phyloP scores from a whole-genome alignment of 2,888 invertebrate genomes.

The Leistus spinibarbis region DNA sequence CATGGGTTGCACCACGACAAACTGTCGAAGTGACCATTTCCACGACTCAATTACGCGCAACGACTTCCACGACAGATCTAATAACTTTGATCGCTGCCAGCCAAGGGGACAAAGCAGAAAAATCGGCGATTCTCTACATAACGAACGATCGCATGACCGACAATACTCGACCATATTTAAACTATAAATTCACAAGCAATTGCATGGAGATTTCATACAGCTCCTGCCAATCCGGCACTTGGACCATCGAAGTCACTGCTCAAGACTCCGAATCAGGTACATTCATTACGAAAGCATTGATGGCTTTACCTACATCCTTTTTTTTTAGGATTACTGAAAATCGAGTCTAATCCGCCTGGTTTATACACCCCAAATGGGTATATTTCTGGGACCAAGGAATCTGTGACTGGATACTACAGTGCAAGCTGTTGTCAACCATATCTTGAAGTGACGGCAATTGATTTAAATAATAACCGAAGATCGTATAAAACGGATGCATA shows the following conservation, averaged over 20 bases:
- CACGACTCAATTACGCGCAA: neutral
- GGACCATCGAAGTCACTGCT: constrained; percentile 72
- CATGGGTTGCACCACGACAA: constrained; percentile 17
- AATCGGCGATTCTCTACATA: constrained; percentile 57
- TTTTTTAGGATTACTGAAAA: constrained; percentile 62
- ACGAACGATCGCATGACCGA: constrained; percentile 47
- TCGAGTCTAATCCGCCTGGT: constrained; percentile 66
- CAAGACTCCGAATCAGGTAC: constrained; percentile 70
- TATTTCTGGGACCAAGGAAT: constrained; percentile 70
- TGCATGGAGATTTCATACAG: constrained; percentile 55
- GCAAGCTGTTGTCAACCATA: constrained; percentile 76
- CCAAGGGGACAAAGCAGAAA: constrained; percentile 51
- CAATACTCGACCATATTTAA: constrained; percentile 47
- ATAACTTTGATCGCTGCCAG: constrained; percentile 67
- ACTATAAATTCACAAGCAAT: constrained; percentile 57
- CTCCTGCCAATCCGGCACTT: constrained; percentile 68
- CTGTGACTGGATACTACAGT: constrained; percentile 69
- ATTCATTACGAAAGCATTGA: no score
- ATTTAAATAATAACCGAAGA: constrained; percentile 70
- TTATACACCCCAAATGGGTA: constrained; percentile 68
- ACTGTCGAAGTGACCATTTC: constrained; percentile 21
- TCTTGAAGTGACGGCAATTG: constrained; percentile 70
- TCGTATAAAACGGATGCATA: constrained; percentile 66
- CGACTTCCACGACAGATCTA: constrained; percentile 56
- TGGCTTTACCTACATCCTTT: constrained; percentile 54